phyloP scores from a whole-genome alignment of 2,113 vertebrate genomes.

The Malurus cyaneus region DNA sequence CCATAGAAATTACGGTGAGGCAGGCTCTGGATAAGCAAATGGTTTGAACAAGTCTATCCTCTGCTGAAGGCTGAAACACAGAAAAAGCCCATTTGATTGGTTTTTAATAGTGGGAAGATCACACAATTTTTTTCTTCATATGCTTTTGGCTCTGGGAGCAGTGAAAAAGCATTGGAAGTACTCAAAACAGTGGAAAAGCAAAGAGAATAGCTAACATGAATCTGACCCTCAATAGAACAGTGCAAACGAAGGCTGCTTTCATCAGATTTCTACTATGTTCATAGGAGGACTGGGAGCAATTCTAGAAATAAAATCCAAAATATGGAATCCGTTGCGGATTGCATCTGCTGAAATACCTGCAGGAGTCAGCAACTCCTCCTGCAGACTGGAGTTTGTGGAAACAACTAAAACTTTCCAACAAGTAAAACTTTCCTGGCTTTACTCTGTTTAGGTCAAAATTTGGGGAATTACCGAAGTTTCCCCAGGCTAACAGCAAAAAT shows the following conservation, averaged over 20 bases:
- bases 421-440: constrained; percentile 41
- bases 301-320: constrained; percentile 45
- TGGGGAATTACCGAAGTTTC: background rate
- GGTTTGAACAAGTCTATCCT: background rate
- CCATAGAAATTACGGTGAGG: background rate
- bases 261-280: constrained; percentile 39
- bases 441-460: background rate
- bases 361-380: constrained; percentile 3
- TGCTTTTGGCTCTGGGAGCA: constrained; percentile 14
- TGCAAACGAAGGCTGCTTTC: background rate
- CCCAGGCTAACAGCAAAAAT: background rate
- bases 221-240: background rate
- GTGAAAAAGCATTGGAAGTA: background rate
- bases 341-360: constrained; percentile 39
- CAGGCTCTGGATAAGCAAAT: background rate
- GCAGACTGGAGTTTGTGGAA: background rate
- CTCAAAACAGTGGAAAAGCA: background rate
- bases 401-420: constrained; percentile 15
- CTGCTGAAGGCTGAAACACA: background rate
- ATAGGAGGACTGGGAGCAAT: constrained; percentile 40
- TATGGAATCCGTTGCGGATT: background rate
- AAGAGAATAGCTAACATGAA: constrained; percentile 2
- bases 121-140: background rate
- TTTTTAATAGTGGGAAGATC: background rate
- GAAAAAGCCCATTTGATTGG: background rate